Conservation (phyloP, 2,797 vertebrate species). For the Triplophysa yarkandensis region DNA sequence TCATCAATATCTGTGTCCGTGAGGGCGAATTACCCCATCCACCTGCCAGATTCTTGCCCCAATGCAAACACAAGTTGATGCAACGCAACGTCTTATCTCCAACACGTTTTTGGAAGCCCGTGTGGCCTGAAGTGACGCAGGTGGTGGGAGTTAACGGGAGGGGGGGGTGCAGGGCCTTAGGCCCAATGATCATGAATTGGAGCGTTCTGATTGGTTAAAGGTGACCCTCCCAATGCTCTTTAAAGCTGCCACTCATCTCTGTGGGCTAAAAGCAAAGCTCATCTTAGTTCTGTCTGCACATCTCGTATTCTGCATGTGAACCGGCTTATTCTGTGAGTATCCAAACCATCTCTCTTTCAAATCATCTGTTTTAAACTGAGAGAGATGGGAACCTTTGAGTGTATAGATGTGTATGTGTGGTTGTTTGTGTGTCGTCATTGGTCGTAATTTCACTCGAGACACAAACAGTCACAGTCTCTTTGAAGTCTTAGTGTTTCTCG, state of each 20-base stretch:
- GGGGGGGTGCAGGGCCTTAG: not conserved
- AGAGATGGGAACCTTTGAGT: conserved; percentile 9
- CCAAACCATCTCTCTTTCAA: conserved; percentile 2
- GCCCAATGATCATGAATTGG: not conserved
- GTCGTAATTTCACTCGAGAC: conserved; percentile 18
- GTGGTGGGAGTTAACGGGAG: conserved; percentile 7
- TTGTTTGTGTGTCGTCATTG: conserved; percentile 2
- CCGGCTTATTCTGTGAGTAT: conserved; percentile 8
- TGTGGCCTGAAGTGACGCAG: conserved; percentile 55
- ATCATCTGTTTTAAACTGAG: not conserved
- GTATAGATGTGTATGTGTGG: conserved; percentile 61
- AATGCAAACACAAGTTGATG: conserved; percentile 56
- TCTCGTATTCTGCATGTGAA: not conserved
- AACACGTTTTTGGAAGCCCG: conserved; percentile 28
- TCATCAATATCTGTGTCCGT: not conserved
- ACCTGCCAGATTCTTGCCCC: conserved; percentile 10
- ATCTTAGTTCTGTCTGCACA: conserved; percentile 27
- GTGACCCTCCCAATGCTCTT: conserved; percentile 71
- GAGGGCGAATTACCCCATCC: not conserved
- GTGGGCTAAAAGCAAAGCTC: conserved; percentile 59
- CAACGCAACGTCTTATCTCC: conserved; percentile 51
- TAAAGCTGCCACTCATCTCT: conserved; percentile 70
- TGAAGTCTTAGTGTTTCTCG: conserved; percentile 37
- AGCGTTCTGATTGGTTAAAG: conserved; percentile 67
- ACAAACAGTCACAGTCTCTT: conserved; percentile 24